Conservation (phyloP, 1,140 invertebrate species). For the Amphibalanus amphitrite region DNA sequence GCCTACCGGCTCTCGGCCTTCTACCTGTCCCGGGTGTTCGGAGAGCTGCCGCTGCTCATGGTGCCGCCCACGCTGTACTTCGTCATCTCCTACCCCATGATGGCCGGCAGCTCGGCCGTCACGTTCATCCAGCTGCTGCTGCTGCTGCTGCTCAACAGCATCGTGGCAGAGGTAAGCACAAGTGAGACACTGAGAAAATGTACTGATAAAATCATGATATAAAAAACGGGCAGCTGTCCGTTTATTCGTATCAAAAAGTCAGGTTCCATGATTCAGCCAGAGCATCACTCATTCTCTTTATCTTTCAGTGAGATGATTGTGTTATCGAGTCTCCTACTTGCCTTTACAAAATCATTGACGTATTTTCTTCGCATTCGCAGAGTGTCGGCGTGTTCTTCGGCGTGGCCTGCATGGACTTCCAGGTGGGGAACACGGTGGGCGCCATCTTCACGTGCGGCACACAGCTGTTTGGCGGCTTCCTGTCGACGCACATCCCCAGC, state of each 20-base stretch:
- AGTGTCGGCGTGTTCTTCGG: slow-evolving; percentile 70
- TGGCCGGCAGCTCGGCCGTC: slow-evolving; percentile 36
- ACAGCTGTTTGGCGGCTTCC: slow-evolving; percentile 65
- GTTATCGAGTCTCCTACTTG: too few relatives aligned
- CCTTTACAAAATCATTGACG: too few relatives aligned
- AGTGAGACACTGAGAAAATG: too few relatives aligned
- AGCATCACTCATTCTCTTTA: too few relatives aligned
- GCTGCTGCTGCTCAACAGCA: slow-evolving; percentile 54
- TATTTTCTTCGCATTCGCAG: slow-evolving; percentile 27
- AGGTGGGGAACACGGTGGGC: slow-evolving; percentile 59
- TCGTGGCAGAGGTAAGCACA: slow-evolving; percentile 47
- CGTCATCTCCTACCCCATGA: slow-evolving; percentile 58
- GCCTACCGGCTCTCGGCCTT: slow-evolving; percentile 68
- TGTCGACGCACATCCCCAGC: slow-evolving; percentile 54
- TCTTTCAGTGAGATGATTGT: too few relatives aligned
- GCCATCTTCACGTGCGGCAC: slow-evolving; percentile 61
- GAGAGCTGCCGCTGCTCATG: slow-evolving; percentile 57
- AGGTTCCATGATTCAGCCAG: too few relatives aligned
- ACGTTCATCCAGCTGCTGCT: slow-evolving; percentile 43
- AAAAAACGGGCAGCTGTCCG: too few relatives aligned
- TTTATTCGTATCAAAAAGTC: too few relatives aligned
- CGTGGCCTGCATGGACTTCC: slow-evolving; percentile 58
- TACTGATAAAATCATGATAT: too few relatives aligned
- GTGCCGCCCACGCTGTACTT: slow-evolving; percentile 61
- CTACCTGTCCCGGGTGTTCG: slow-evolving; percentile 69